Base-by-base conservation (phyloP, 2,888 invertebrate genomes). In the Schrankia costaestrigalis region DNA sequence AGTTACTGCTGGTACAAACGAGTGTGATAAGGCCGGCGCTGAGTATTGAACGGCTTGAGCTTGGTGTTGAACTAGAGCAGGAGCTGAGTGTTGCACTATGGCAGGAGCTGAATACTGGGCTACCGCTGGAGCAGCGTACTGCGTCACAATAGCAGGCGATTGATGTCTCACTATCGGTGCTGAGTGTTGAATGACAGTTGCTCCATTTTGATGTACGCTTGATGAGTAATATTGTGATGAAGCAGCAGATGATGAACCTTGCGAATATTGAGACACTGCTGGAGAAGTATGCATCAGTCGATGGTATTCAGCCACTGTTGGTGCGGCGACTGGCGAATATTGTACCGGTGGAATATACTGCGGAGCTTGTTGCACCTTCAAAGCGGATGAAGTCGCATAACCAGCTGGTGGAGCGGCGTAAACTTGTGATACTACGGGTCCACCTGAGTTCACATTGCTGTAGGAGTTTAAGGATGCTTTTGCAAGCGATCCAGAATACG, bases 361-460 rank as follows among this genome's bases (percentile, higher is more conserved):
- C 24, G 55, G 31, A 6, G 54, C 41, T 45, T 67, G 70, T 41
- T 76, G 78, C 1, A 54, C 47, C 52, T 66, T 77, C 14, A 86
- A 57, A n/a, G 71, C 66, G 0, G 78, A 67, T 1, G 83, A 67
- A 5, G 78, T 75, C n/a, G 75, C 73, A 40, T 87, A 87, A 12
- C 76, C 63, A n/a, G 73, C 65, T 15, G 81, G 56, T 1, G 74
- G 71, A 26, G 81, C 85, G 3, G 85, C 74, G 26, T 57, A 80
- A n/a, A 86, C 82, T 69, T 87, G 87, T 11, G 89, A 78, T 1
- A 87, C 77, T 1, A 87, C 84, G 1, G 86, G 83, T n/a, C 78
- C 83, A 30, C 78, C 72, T n/a, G 68, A 32, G 22, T 80, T 73
- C 8, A 71, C 56, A 45, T 64, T 66, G 36, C 48, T 71, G 45